Conservation (phyloP, 2,888 invertebrate species). For the Linyphia triangularis region DNA sequence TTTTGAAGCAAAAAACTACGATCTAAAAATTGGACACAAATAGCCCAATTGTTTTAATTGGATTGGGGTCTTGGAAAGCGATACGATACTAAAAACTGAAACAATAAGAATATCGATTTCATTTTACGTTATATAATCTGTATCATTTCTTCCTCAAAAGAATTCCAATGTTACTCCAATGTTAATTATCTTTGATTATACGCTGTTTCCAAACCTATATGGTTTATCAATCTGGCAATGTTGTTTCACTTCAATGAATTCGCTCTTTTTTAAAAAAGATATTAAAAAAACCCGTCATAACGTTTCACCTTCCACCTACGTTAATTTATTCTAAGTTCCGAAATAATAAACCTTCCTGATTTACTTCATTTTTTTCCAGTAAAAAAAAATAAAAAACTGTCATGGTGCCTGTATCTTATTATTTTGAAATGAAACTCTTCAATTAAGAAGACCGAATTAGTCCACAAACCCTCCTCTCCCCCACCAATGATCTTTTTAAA, state of each 20-base stretch:
- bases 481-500: constrained; percentile 64
- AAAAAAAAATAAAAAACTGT: constrained; percentile 1
- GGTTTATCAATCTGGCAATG: constrained; percentile 69
- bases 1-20: not conserved
- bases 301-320: constrained; percentile 25
- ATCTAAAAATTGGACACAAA: constrained; percentile 58
- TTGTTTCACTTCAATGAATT: constrained; percentile 40
- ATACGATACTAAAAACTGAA: constrained; percentile 64
- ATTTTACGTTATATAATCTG: constrained; percentile 53
- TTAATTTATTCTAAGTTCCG: constrained; percentile 74
- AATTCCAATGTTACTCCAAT: constrained; percentile 48
- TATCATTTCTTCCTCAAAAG: constrained; percentile 41
- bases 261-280: not conserved
- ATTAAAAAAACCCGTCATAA: constrained; percentile 8
- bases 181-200: constrained; percentile 75
- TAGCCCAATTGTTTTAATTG: constrained; percentile 70
- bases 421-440: constrained; percentile 73
- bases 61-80: constrained; percentile 44
- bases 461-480: constrained; percentile 28
- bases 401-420: constrained; percentile 26
- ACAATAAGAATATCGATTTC: constrained; percentile 43
- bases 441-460: constrained; percentile 74
- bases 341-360: constrained; percentile 73
- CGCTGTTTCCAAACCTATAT: constrained; percentile 58
- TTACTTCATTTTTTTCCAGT: constrained; percentile 33